Evolutionary conservation across 1,140 invertebrate genomes (phyloP).

Genomic region (Zelostemma sp.): DNA sequence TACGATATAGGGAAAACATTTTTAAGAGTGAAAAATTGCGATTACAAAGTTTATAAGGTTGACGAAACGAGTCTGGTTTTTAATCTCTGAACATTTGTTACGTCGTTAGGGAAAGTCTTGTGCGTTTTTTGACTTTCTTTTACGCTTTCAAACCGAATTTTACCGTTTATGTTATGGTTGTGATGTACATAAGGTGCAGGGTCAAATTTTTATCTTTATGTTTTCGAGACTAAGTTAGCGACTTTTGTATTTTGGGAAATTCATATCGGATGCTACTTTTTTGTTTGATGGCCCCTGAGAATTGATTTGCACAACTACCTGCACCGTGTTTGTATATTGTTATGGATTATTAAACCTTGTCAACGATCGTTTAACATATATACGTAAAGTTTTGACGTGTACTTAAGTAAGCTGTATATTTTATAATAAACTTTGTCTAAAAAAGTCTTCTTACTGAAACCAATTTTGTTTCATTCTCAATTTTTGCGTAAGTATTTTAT

Average conservation of each 20-base stretch:
- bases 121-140: too few species aligned
- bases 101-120: not conserved
- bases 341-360: conserved; percentile 20
- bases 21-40: not conserved
- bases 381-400: conserved; percentile 29
- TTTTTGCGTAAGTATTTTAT: too few species aligned
- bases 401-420: conserved; percentile 42
- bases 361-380: conserved; percentile 22
- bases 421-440: conserved; percentile 37
- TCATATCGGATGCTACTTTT: conserved; percentile 4
- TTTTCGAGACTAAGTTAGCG: not conserved
- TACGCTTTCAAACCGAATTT: too few species aligned
- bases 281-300: conserved; percentile 16
- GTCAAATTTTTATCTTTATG: conserved; percentile 8
- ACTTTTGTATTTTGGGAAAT: conserved; percentile 5
- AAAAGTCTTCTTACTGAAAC: too few species aligned
- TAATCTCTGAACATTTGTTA: not conserved
- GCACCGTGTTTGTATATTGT: conserved; percentile 21
- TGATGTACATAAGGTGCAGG: conserved; percentile 28
- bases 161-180: conserved; percentile 23
- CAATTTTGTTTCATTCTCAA: too few species aligned
- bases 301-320: conserved; percentile 25
- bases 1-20: too few species aligned
- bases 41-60: not conserved
- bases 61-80: not conserved